phyloP scores from a whole-genome alignment of 2,797 vertebrate species.

The Mormyrus proboscirostris region DNA sequence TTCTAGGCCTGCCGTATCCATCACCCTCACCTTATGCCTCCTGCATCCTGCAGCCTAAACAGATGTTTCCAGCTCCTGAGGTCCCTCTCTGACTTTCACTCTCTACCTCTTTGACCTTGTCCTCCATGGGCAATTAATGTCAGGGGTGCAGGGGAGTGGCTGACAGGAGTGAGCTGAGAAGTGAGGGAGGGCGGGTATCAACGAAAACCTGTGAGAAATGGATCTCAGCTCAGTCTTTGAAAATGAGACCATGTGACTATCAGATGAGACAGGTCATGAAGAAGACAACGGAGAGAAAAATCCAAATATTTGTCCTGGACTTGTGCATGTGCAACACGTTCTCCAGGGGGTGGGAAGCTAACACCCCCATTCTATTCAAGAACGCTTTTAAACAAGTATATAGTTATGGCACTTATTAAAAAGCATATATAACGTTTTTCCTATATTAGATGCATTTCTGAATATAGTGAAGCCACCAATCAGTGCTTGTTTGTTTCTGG shows the following conservation, averaged over 20 bases:
- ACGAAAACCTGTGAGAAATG: constrained; percentile 16
- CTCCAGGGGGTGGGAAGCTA: too few relatives aligned
- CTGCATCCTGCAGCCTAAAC: not conserved
- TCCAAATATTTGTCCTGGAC: not conserved
- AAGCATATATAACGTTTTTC: not conserved
- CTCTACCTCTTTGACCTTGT: constrained; percentile 12
- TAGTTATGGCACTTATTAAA: not conserved
- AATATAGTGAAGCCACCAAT: not conserved
- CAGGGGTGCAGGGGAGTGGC: constrained; percentile 18
- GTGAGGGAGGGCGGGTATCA: not conserved
- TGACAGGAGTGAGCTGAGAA: not conserved
- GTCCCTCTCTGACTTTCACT: not conserved
- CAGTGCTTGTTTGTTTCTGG: not conserved
- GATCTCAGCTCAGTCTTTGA: not conserved
- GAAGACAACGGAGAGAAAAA: not conserved
- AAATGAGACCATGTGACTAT: not conserved
- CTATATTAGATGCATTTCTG: not conserved
- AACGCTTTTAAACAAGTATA: not conserved
- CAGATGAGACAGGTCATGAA: not conserved
- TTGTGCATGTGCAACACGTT: not conserved
- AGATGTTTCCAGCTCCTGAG: constrained; percentile 16
- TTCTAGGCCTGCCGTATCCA: not conserved
- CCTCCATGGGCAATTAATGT: not conserved
- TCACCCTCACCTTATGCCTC: not conserved
- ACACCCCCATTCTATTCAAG: not conserved